Base-by-base conservation (phyloP, 2,797 vertebrate genomes). In the Notolepis coatsorum region DNA sequence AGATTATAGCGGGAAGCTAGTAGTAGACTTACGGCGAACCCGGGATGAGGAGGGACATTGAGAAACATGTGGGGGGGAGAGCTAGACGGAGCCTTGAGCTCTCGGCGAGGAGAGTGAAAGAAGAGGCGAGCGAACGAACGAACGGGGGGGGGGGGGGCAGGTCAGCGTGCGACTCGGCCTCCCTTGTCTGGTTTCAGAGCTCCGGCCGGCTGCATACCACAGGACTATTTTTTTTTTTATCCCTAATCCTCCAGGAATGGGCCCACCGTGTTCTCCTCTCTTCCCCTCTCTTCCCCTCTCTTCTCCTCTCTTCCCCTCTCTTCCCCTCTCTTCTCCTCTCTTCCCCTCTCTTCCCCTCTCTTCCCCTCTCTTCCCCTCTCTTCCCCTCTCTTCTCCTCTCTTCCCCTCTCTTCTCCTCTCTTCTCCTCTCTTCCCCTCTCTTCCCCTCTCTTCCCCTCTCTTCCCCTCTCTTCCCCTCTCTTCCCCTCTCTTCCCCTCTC, bases 181-280 rank as follows among this genome's bases (percentile, higher is more conserved):
- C 10, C 37, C 24, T 0, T 58, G 35, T 50, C 61, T 51, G 20
- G 27, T 38, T 56, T 59, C 39, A 50, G 50, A 76, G 56, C 51
- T 65, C 30, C 41, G 23, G 66, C 35, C 15, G 3, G 48, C 54
- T 33, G 49, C 46, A 51, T 2, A 66, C 56, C 66, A 58, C n/a
- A n/a, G n/a, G 37, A 20, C 58, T 7, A 3, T 61, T 50, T 62
- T 69, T 77, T 57, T 25, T 69, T 77, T 57, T 25, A 27, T 17
- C 41, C 35, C 38, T 79, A 77, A 78, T 69, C 75, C 76, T 61
- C 17, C 13, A 66, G 37, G 65, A 88, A 80, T 57, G 28, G 51
- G 42, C 51, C 25, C n/a, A 5, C 10, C 7, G 13, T 8, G 7
- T 8, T 35, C 2, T 6, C 31, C 31, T 12, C 5, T 6, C 31